phyloP scores from a whole-genome alignment of 2,113 vertebrate species.

The Cephalophus harveyi region DNA sequence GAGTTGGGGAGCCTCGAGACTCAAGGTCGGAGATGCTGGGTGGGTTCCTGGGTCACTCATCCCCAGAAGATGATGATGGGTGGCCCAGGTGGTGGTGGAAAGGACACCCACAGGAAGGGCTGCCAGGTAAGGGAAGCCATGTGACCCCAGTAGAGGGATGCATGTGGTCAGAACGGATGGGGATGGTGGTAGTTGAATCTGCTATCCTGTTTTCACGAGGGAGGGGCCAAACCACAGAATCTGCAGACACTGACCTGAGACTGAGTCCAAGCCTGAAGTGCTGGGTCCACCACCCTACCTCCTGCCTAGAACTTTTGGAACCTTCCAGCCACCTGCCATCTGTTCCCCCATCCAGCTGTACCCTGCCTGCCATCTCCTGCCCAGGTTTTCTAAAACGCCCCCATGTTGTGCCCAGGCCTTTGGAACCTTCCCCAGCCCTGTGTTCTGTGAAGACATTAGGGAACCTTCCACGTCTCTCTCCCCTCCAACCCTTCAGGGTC shows the following conservation, averaged over 20 bases:
- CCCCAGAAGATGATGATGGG: background rate
- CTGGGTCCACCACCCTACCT: background rate
- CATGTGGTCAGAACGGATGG: background rate
- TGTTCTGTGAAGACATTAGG: background rate
- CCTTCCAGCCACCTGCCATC: background rate
- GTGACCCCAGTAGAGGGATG: background rate
- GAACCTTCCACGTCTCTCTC: background rate
- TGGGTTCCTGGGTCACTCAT: background rate
- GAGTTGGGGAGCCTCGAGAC: background rate
- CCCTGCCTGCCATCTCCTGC: background rate
- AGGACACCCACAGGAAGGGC: background rate
- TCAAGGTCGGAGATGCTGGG: background rate
- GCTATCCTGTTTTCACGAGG: too few relatives aligned
- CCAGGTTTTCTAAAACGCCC: background rate
- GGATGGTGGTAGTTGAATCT: background rate
- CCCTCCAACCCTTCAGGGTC: background rate
- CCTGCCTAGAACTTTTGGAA: background rate
- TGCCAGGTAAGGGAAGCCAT: background rate
- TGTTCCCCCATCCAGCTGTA: background rate
- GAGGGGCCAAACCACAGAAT: background rate
- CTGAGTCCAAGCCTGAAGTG: too few relatives aligned
- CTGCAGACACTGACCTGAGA: background rate
- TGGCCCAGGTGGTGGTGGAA: background rate
- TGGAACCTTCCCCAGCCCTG: background rate
- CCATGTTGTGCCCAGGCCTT: background rate